Conservation (phyloP, 2,797 vertebrate species). For the Leptatherina wallacei region DNA sequence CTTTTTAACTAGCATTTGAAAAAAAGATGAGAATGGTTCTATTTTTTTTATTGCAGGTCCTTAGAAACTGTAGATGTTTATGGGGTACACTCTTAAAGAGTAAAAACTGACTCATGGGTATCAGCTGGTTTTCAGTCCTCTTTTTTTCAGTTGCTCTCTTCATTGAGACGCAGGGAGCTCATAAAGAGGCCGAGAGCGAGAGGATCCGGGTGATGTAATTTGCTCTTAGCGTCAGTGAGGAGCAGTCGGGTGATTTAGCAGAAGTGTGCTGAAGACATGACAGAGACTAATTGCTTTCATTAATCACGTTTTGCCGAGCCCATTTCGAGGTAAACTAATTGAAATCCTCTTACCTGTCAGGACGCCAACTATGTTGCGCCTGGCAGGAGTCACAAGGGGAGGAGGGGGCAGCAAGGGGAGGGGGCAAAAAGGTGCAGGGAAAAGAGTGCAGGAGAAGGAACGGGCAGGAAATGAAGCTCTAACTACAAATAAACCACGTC, state of each 20-base stretch:
- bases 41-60: slow-evolving; percentile 43
- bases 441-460: slow-evolving; percentile 72
- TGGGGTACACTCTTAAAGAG: slow-evolving; percentile 45
- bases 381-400: slow-evolving; percentile 67
- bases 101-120: slow-evolving; percentile 49
- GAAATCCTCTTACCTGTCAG: slow-evolving; percentile 86
- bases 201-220: slow-evolving; percentile 84
- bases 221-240: slow-evolving; percentile 79
- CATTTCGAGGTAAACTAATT: slow-evolving; percentile 85
- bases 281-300: slow-evolving; percentile 90
- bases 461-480: slow-evolving; percentile 87
- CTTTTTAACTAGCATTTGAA: slow-evolving; percentile 10
- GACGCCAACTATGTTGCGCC: slow-evolving; percentile 77
- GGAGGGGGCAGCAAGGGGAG: slow-evolving; percentile 30
- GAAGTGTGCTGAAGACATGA: slow-evolving; percentile 82
- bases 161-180: slow-evolving; percentile 73
- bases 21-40: slow-evolving; percentile 31
- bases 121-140: slow-evolving; percentile 57
- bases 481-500: slow-evolving; percentile 87
- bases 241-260: slow-evolving; percentile 78
- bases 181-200: slow-evolving; percentile 74
- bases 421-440: slow-evolving; percentile 66
- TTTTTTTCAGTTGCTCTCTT: slow-evolving; percentile 51
- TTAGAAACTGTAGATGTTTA: slow-evolving; percentile 54
- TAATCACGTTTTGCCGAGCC: slow-evolving; percentile 83